phyloP scores from a whole-genome alignment of 2,888 invertebrate genomes.

The Lycocerus yunnanus region DNA sequence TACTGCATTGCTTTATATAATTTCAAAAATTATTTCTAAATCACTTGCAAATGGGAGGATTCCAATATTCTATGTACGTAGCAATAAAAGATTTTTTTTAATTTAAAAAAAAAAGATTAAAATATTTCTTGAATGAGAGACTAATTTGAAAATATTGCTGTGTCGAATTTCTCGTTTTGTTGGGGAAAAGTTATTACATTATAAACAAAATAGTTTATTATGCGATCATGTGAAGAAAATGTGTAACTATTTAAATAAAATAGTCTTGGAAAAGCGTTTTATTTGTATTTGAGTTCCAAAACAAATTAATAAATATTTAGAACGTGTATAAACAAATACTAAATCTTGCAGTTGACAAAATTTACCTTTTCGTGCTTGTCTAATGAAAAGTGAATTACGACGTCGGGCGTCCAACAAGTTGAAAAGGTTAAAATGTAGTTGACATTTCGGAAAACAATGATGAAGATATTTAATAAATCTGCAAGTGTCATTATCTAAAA shows the following conservation, averaged over 20 bases:
- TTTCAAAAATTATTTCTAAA: no score
- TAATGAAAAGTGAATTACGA: neutral
- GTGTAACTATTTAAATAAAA: neutral
- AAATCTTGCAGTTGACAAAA: neutral
- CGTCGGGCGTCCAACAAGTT: slow-evolving; percentile 15
- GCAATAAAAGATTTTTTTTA: no score
- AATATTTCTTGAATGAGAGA: neutral
- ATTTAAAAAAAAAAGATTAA: neutral
- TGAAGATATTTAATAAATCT: slow-evolving; percentile 30
- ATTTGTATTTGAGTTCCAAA: neutral
- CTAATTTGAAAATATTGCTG: neutral
- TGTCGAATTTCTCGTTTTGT: neutral
- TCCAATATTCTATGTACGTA: no score
- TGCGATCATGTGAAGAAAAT: neutral
- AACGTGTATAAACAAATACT: neutral
- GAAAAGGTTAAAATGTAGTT: slow-evolving; percentile 21
- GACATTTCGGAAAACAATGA: slow-evolving; percentile 29
- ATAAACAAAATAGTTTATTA: neutral
- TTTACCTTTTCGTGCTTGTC: neutral
- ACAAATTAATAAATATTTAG: neutral
- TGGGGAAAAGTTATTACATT: neutral
- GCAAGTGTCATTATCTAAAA: slow-evolving; percentile 31
- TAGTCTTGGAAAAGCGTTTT: neutral
- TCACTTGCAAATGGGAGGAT: no score
- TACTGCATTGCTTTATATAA: no score